Base-by-base conservation (phyloP, 1,140 invertebrate genomes). In the Platorchestia sp. region DNA sequence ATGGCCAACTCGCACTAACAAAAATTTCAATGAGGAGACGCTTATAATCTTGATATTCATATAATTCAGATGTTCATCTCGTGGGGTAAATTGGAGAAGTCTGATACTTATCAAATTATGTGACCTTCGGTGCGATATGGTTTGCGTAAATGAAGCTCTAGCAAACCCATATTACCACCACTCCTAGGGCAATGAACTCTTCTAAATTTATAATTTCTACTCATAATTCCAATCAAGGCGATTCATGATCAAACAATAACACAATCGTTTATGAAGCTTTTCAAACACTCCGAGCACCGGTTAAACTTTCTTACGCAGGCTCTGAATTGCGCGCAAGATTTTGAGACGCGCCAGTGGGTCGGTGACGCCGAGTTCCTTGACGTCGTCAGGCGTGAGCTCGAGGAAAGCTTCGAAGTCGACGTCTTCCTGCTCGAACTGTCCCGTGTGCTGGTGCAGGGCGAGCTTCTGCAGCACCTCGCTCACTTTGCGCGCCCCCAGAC, bases 341-440 rank as follows among this genome's bases (percentile, higher is more conserved):
- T 93, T 93, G 40, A 93, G 43, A 45, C 45, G 91, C 16, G 43
- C 7, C 0, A 0, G 40, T 19, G 7, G 91, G 45, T 93, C 91
- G 5, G 41, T 45, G 43, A 93, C 45, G 45, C 91, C 91, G 43
- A 93, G 91, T 40, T 93, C 91, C 45, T 44, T 41, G 91, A 93
- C 47, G 91, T 93, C 91, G 45, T 93, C 91, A n/a, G 91, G 91
- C 45, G 91, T 93, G 41, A 93, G 91, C 44, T 93, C 91, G 43
- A 93, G 91, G 45, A 93, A 93, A 5, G 91, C 91, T 16, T 93
- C 91, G 45, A 93, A 93, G 45, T 93, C 91, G 91, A 93, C 91
- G 91, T 93, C 91, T 44, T 93, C 41, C 45, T 93, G 36, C 45
- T 93, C 44, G 91, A 93, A 93, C 43, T 45, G 40, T 10, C 1